Percentiles rank a stretch among this genome's conserved stretches.
Evolutionary conservation across 1,140 invertebrate species (phyloP).

Genomic region (Adelges cooleyi): DNA sequence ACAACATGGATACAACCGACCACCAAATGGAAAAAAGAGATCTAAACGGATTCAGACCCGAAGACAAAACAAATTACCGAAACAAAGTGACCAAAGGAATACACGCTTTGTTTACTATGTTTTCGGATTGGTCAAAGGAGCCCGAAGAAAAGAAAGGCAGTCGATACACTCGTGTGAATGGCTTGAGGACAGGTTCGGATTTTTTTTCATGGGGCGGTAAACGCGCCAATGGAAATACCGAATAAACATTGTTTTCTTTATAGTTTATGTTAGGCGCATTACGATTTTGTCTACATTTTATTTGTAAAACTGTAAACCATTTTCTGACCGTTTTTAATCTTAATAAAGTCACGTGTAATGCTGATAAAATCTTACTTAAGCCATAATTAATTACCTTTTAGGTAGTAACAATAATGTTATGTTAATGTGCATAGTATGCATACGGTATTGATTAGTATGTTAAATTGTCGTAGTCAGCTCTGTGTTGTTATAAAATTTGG

Average conservation of each 20-base stretch:
- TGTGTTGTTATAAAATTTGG: too few relatives aligned
- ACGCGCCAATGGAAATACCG: background rate
- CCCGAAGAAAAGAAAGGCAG: slow-evolving; percentile 15
- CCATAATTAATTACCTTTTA: too few relatives aligned
- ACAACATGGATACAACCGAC: background rate
- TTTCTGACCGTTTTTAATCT: too few relatives aligned
- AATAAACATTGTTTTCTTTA: slow-evolving; percentile 10
- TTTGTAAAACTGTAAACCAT: too few relatives aligned
- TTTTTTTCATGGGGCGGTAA: slow-evolving; percentile 34
- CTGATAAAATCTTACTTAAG: too few relatives aligned
- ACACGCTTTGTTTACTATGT: slow-evolving; percentile 16
- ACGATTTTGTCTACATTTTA: too few relatives aligned
- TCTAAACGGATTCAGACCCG: background rate
- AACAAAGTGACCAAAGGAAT: slow-evolving; percentile 24
- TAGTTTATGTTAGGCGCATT: slow-evolving; percentile 9
- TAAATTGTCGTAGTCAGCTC: too few relatives aligned
- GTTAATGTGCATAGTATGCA: too few relatives aligned
- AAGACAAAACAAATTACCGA: slow-evolving; percentile 18
- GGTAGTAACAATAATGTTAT: too few relatives aligned
- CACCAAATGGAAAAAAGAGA: slow-evolving; percentile 3
- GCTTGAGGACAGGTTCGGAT: slow-evolving; percentile 20
- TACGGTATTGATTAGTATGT: too few relatives aligned
- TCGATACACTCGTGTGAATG: slow-evolving; percentile 4
- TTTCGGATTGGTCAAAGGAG: slow-evolving; percentile 20
- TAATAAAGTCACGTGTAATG: too few relatives aligned